phyloP scores from a whole-genome alignment of 2,797 vertebrate species.

The Calcarius lapponicus region DNA sequence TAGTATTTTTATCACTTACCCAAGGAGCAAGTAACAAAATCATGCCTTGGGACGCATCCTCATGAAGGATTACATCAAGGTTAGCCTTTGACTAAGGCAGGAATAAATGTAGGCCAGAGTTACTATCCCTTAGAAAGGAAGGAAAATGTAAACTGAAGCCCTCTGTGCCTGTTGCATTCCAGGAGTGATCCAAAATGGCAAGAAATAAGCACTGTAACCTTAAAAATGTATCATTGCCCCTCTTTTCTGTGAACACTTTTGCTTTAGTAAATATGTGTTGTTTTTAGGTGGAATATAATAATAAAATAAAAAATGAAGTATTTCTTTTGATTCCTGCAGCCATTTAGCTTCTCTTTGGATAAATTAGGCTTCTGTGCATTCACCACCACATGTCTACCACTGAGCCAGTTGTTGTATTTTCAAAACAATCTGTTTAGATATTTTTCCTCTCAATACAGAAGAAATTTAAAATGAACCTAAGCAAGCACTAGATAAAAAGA shows the following conservation, averaged over 20 bases:
- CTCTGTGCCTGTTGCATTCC: not conserved
- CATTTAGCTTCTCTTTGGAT: conserved; percentile 15
- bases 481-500: not conserved
- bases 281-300: not conserved
- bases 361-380: not conserved
- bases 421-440: not conserved
- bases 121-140: not conserved
- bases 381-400: not conserved
- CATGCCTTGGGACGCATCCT: not conserved
- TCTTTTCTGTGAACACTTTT: not conserved
- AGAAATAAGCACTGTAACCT: not conserved
- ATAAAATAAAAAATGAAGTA: not conserved
- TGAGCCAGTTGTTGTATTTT: not conserved
- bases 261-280: not conserved
- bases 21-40: not conserved
- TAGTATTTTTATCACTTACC: not conserved
- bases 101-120: not conserved
- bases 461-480: conserved; percentile 5
- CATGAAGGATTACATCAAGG: not conserved
- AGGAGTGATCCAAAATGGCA: not conserved
- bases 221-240: not conserved
- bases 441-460: not conserved
- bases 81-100: not conserved
- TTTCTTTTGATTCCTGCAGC: conserved; percentile 1
- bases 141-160: not conserved